These are phyloP conservation scores for Cydia amplana DNA, from an alignment of 1,140 invertebrate species.

Conservation along the genomic window DNA sequence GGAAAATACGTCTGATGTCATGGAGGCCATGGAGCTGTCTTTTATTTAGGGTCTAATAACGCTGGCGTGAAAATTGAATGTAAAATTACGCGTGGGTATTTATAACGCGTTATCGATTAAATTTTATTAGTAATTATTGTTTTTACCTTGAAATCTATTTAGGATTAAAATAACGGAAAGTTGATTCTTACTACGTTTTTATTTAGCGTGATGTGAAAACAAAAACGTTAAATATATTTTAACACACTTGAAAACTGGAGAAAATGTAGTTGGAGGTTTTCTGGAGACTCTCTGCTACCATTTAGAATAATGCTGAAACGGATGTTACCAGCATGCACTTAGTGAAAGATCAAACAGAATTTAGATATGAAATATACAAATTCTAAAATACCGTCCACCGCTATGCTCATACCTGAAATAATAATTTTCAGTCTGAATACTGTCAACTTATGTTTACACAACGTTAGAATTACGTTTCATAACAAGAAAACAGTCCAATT, in stretches of 20 bases:
- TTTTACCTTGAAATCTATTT: no score
- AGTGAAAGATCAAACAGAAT: not conserved
- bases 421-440: slow-evolving; percentile 2
- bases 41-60: not conserved
- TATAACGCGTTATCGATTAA: no score
- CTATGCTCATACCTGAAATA: slow-evolving; percentile 1
- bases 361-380: not conserved
- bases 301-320: no score
- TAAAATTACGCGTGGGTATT: not conserved
- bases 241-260: no score
- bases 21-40: not conserved
- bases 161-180: no score
- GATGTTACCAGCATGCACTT: no score
- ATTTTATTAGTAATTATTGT: no score
- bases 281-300: no score
- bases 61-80: not conserved
- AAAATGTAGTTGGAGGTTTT: no score
- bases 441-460: slow-evolving; percentile 3
- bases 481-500: not conserved
- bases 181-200: no score
- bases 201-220: no score
- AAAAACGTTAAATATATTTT: no score
- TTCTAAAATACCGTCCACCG: not conserved
- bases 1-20: slow-evolving; percentile 10
- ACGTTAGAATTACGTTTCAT: not conserved